Conservation (phyloP, 2,113 vertebrate species). For the Pachycephala philippinensis region DNA sequence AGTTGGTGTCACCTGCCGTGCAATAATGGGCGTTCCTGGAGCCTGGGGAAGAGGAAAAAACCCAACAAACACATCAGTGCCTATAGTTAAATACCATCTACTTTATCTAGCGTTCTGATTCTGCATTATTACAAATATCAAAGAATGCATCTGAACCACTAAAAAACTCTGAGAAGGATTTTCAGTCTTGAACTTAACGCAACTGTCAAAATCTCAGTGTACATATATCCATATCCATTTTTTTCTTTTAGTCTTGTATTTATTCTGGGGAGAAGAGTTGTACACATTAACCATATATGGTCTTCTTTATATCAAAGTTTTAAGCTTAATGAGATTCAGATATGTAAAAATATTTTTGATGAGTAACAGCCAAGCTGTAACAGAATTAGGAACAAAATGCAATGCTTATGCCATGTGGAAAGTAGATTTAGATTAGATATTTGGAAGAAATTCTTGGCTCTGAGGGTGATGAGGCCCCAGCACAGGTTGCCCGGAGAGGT, state of each 20-base stretch:
- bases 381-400: neutral
- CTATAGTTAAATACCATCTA: neutral
- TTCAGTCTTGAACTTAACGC: neutral
- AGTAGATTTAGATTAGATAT: neutral
- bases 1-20: constrained; percentile 86
- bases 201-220: neutral
- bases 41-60: constrained; percentile 70
- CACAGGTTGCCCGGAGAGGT: neutral
- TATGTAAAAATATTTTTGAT: neutral
- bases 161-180: neutral
- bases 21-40: constrained; percentile 82
- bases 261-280: neutral
- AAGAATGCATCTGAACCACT: neutral
- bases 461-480: neutral
- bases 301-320: neutral
- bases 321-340: neutral
- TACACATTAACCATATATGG: neutral
- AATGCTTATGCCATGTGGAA: neutral
- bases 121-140: neutral
- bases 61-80: neutral
- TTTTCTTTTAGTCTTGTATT: neutral
- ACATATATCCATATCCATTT: neutral
- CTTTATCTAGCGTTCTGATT: neutral
- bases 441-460: neutral
- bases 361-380: neutral